Conservation (phyloP, 2,113 vertebrate species). For the Heloderma charlesbogerti region DNA sequence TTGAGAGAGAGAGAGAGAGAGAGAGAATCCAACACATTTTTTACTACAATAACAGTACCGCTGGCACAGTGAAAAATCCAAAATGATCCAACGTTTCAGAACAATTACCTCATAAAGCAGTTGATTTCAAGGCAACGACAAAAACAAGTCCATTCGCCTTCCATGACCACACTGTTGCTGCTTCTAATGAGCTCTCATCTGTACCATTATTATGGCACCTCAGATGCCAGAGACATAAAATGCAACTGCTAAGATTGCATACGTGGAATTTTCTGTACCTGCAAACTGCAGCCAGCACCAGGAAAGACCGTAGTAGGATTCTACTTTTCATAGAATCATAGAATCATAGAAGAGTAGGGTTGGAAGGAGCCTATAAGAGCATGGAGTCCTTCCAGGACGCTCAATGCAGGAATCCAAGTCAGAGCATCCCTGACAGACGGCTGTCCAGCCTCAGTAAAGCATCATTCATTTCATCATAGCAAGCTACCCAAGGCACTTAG, state of each 20-base stretch:
- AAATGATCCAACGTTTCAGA: not conserved
- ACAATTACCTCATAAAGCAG: conserved; percentile 10
- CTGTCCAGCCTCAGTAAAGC: too few relatives aligned
- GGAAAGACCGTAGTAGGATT: not conserved
- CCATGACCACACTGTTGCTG: not conserved
- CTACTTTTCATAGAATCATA: not conserved
- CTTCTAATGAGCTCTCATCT: not conserved
- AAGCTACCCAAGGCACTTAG: too few relatives aligned
- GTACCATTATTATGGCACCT: not conserved
- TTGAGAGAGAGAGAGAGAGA: not conserved
- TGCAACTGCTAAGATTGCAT: not conserved
- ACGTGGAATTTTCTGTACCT: not conserved
- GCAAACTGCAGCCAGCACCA: not conserved
- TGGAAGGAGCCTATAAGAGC: too few relatives aligned
- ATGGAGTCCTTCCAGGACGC: too few relatives aligned
- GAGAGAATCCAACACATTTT: not conserved
- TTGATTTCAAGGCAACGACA: not conserved
- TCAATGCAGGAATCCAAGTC: too few relatives aligned
- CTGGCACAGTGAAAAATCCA: not conserved
- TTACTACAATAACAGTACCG: not conserved
- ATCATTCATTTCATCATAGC: too few relatives aligned
- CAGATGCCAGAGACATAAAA: not conserved
- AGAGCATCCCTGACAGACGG: too few relatives aligned
- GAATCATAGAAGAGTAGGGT: too few relatives aligned
- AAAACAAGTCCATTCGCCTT: not conserved